Base-by-base conservation (phyloP, 2,888 invertebrate species). In the Eupsilia transversa region DNA sequence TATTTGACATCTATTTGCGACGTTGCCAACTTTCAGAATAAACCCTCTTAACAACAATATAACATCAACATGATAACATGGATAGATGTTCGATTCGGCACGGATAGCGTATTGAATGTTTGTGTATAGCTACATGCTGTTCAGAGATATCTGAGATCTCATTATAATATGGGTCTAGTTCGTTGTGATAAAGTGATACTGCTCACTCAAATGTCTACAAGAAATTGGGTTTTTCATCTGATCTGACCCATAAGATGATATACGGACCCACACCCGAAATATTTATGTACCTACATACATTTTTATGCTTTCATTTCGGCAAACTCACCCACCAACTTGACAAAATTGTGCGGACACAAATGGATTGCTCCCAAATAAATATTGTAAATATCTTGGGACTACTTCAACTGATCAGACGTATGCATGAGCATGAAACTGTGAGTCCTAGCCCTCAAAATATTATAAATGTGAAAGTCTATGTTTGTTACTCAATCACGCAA, bases 341-440 rank as follows among this genome's bases (percentile, higher is more conserved):
- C 46, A 46, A 77, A 77, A 82, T 61, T 54, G 69, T 35, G n/a
- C 5, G 38, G 61, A 30, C n/a, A 65, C 59, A 67, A 54, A 82
- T 69, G 77, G 52, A 82, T 82, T 63, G 66, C 43, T 68, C 61
- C 61, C 66, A 57, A 79, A 76, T 63, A 79, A 75, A 82, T 61
- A 82, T 66, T 61, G 49, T 23, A 61, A 76, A 68, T 54, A 27
- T 38, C 38, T 14, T 7, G 38, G 56, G 67, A 49, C 76, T 69
- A 41, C 33, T 35, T 60, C n/a, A 27, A 82, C 33, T 54, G 82
- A 79, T 63, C 61, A 82, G 57, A 66, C 60, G 38, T 52, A 52
- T 57, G 38, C 61, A 69, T 23, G 27, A 49, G 33, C 56, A 30
- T 56, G 56, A 54, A 17, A 56, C n/a, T 46, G n/a, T 30, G 23